These are phyloP conservation scores for Andrena praecox DNA, from an alignment of 2,888 invertebrate genomes.

Conservation along the genomic window DNA sequence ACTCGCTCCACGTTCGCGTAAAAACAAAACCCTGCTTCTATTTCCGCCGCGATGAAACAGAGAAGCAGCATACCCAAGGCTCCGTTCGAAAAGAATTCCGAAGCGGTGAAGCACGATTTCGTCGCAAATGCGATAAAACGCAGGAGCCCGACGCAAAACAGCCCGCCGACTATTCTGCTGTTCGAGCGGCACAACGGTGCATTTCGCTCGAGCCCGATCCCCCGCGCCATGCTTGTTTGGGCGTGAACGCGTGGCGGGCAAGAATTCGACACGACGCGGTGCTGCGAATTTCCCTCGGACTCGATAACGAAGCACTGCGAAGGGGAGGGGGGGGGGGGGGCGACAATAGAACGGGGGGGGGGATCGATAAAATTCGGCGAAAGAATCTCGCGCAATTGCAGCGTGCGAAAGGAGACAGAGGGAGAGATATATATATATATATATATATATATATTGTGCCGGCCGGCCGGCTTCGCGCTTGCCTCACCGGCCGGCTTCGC, in stretches of 20 bases:
- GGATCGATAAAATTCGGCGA: neutral
- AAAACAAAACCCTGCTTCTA: neutral
- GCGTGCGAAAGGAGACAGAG: slow-evolving; percentile 28
- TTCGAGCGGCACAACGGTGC: neutral
- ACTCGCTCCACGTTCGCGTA: neutral
- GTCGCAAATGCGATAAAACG: neutral
- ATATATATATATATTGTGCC: slow-evolving; percentile 33
- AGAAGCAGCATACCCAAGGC: neutral
- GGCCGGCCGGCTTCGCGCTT: slow-evolving; percentile 46
- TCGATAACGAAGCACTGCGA: neutral
- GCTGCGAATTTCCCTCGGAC: neutral
- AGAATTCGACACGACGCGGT: slow-evolving; percentile 35
- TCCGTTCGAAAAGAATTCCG: neutral
- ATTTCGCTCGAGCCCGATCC: slow-evolving; percentile 33
- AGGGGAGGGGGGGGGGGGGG: neutral
- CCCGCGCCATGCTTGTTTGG: slow-evolving; percentile 79
- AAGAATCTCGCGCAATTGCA: slow-evolving; percentile 19
- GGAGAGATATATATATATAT: neutral
- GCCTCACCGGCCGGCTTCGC: slow-evolving; percentile 71
- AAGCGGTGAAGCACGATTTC: neutral
- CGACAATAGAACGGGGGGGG: neutral
- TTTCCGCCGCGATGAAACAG: neutral
- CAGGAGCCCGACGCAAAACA: neutral
- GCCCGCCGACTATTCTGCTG: neutral
- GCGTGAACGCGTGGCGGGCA: slow-evolving; percentile 71